phyloP scores from a whole-genome alignment of 2,113 vertebrate species.

The Entomyzon cyanotis region DNA sequence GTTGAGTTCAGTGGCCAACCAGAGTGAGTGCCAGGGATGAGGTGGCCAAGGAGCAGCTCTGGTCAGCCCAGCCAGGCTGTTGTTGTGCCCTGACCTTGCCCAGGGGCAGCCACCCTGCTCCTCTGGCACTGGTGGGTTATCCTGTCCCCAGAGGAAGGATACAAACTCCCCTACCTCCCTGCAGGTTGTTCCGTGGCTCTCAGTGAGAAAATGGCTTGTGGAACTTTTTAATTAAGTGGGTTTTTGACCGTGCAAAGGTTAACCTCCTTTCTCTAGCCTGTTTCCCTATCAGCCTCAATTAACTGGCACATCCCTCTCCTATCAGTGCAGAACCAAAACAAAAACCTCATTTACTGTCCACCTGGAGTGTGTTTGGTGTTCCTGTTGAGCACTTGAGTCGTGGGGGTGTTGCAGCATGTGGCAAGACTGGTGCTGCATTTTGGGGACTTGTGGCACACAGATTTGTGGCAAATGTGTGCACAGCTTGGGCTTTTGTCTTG shows the following conservation, averaged over 20 bases:
- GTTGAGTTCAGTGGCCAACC: neutral
- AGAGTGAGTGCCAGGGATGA: neutral
- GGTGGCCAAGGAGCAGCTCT: neutral
- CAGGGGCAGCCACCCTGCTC: neutral
- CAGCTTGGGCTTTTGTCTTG: accelerated
- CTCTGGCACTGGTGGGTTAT: accelerated
- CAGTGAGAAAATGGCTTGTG: neutral
- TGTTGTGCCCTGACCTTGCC: neutral
- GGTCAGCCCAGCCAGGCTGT: neutral
- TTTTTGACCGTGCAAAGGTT: neutral
- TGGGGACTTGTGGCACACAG: neutral
- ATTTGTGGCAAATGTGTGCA: accelerated
- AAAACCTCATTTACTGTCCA: neutral
- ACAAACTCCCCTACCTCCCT: neutral
- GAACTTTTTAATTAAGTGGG: neutral
- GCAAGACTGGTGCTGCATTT: neutral
- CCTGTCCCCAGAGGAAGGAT: neutral
- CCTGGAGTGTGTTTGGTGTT: neutral
- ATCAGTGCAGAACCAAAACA: neutral
- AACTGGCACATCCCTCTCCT: neutral
- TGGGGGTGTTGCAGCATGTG: accelerated
- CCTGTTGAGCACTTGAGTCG: accelerated
- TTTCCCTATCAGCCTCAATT: neutral
- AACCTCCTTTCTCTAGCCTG: neutral
- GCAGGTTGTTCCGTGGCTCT: neutral